Conservation (phyloP, 2,888 invertebrate species). For the Augiades crinisus region DNA sequence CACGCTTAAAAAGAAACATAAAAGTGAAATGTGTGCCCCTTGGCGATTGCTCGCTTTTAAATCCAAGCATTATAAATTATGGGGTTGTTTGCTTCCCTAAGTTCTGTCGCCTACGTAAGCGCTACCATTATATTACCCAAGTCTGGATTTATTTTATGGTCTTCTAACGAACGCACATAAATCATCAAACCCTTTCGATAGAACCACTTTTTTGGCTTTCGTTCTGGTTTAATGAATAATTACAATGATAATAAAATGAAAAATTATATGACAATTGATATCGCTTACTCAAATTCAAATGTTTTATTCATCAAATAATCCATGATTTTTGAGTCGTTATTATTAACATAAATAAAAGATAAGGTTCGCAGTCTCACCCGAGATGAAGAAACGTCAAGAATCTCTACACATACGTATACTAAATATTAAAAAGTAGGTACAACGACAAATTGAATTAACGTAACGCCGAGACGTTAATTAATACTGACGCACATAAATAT, state of each 20-base stretch:
- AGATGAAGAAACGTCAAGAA: too few species aligned
- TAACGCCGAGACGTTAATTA: too few species aligned
- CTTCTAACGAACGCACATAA: not conserved
- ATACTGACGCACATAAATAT: not conserved
- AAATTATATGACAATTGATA: too few species aligned
- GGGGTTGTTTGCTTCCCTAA: not conserved
- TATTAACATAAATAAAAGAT: too few species aligned
- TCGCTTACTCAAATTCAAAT: too few species aligned
- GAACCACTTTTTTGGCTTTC: not conserved
- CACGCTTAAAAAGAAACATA: conserved; percentile 7
- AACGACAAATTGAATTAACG: not conserved
- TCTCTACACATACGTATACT: too few species aligned
- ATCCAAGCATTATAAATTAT: conserved; percentile 15
- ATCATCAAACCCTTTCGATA: not conserved
- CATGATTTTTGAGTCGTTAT: too few species aligned
- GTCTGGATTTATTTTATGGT: not conserved
- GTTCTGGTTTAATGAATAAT: too few species aligned
- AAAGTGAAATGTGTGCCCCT: conserved; percentile 18
- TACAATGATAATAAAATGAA: not conserved
- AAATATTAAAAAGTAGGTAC: not conserved
- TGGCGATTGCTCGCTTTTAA: conserved; percentile 5
- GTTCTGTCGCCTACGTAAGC: not conserved
- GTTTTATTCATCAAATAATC: too few species aligned
- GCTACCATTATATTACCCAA: not conserved
- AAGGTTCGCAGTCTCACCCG: too few species aligned